Evolutionary conservation across 2,888 invertebrate species (phyloP).

Genomic region (Byasa hedistus): DNA sequence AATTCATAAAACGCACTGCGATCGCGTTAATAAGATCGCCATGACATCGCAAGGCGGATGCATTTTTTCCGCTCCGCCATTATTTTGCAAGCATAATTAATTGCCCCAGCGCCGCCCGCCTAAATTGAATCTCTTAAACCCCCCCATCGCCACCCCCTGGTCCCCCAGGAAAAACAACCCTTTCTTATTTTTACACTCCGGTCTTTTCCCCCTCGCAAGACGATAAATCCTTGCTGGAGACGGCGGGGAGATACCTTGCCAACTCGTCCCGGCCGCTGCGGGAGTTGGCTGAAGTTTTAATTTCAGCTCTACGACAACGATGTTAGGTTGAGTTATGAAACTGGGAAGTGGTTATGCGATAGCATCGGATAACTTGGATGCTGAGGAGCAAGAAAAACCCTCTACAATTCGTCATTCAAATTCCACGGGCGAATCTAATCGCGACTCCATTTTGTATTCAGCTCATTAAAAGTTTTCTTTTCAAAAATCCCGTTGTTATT

Average conservation of each 20-base stretch:
- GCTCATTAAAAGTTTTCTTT: constrained; percentile 52
- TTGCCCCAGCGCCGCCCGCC: constrained; percentile 62
- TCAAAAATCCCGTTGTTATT: too few relatives aligned
- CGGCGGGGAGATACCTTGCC: constrained; percentile 72
- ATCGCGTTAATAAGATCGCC: too few relatives aligned
- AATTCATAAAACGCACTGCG: too few relatives aligned
- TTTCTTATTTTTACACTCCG: constrained; percentile 75
- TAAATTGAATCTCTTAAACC: constrained; percentile 72
- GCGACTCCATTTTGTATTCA: constrained; percentile 66
- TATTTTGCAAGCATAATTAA: constrained; percentile 70
- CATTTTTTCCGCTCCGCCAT: constrained; percentile 43
- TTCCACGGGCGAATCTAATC: constrained; percentile 71
- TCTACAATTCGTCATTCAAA: constrained; percentile 77
- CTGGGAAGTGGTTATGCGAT: too few relatives aligned
- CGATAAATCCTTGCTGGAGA: constrained; percentile 78
- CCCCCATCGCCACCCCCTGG: constrained; percentile 48
- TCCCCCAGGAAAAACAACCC: constrained; percentile 77
- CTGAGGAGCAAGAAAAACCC: constrained; percentile 75
- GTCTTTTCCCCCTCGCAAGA: constrained; percentile 69
- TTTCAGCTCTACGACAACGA: constrained; percentile 12
- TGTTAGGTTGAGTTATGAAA: constrained; percentile 30
- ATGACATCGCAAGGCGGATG: constrained; percentile 49
- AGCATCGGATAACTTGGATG: constrained; percentile 30
- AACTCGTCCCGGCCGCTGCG: constrained; percentile 34
- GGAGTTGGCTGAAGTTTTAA: constrained; percentile 9